Evolutionary conservation across 2,797 vertebrate species (phyloP).

Genomic region (Bradypodion pumilum): DNA sequence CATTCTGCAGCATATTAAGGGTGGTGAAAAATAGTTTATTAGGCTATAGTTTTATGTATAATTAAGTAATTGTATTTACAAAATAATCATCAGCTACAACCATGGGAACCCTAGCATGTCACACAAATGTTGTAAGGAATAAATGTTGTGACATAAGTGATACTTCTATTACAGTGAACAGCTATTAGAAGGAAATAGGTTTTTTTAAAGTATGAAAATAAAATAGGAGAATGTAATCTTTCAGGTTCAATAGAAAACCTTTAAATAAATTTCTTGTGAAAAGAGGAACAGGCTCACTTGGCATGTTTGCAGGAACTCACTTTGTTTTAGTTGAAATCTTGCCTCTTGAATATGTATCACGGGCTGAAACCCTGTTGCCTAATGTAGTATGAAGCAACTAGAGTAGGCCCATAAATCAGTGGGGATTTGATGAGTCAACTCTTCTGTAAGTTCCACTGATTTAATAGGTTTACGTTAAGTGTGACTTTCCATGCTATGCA

Average conservation of each 20-base stretch:
- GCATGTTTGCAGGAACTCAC: neutral
- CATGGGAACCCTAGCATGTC: slow-evolving; percentile 70
- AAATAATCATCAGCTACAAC: slow-evolving; percentile 76
- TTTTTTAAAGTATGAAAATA: slow-evolving; percentile 50
- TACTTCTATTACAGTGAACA: slow-evolving; percentile 55
- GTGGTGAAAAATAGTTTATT: slow-evolving; percentile 86
- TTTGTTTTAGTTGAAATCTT: neutral
- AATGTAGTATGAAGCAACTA: no score
- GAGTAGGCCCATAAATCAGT: no score
- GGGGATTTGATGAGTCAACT: no score
- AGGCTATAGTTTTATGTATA: slow-evolving; percentile 76
- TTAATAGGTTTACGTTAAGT: no score
- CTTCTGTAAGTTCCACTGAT: no score
- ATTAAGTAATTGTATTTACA: slow-evolving; percentile 80
- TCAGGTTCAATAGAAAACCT: neutral
- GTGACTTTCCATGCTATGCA: no score
- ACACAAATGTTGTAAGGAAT: slow-evolving; percentile 67
- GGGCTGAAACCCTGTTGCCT: no score
- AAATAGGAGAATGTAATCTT: slow-evolving; percentile 13
- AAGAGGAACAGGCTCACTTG: neutral
- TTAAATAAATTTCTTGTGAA: slow-evolving; percentile 6
- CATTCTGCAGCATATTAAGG: slow-evolving; percentile 54
- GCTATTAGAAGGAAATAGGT: slow-evolving; percentile 41
- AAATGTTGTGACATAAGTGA: slow-evolving; percentile 72
- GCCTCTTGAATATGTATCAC: no score